Evolutionary conservation across 2,113 vertebrate genomes (phyloP).

Genomic region (Albula goreensis): DNA sequence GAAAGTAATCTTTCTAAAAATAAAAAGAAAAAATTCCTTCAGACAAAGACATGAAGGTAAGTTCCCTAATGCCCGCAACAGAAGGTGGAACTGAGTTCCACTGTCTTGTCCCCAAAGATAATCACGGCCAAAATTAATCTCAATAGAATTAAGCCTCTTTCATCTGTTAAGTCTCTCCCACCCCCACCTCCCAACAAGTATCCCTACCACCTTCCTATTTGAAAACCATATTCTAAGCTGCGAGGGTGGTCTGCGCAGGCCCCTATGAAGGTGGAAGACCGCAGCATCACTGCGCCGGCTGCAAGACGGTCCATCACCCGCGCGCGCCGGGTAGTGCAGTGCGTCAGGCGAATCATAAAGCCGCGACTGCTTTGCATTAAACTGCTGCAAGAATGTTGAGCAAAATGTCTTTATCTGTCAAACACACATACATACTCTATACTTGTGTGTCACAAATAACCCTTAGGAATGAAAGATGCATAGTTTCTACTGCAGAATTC

Average conservation of each 20-base stretch:
- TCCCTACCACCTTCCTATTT: conserved; percentile 8
- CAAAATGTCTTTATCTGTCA: background rate
- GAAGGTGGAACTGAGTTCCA: conserved; percentile 9
- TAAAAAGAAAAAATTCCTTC: background rate
- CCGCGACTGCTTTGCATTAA: conserved; percentile 11
- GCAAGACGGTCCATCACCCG: background rate
- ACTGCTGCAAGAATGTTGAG: background rate
- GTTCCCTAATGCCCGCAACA: background rate
- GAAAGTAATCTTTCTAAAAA: background rate
- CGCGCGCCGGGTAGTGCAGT: conserved; percentile 1
- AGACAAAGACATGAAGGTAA: background rate
- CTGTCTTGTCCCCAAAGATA: background rate
- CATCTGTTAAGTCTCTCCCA: background rate
- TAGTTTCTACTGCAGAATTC: background rate
- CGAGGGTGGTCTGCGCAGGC: conserved; percentile 47
- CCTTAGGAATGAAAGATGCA: background rate
- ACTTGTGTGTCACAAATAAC: background rate
- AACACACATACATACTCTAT: background rate
- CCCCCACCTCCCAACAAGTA: background rate
- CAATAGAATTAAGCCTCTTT: conserved; percentile 7
- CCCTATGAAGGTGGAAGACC: conserved; percentile 34
- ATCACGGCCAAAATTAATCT: conserved; percentile 11
- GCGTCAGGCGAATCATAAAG: conserved; percentile 22
- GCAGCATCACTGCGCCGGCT: conserved; percentile 52
- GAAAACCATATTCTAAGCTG: conserved; percentile 27